Conservation (phyloP, 2,113 vertebrate species). For the Thoracochromis brauschi region DNA sequence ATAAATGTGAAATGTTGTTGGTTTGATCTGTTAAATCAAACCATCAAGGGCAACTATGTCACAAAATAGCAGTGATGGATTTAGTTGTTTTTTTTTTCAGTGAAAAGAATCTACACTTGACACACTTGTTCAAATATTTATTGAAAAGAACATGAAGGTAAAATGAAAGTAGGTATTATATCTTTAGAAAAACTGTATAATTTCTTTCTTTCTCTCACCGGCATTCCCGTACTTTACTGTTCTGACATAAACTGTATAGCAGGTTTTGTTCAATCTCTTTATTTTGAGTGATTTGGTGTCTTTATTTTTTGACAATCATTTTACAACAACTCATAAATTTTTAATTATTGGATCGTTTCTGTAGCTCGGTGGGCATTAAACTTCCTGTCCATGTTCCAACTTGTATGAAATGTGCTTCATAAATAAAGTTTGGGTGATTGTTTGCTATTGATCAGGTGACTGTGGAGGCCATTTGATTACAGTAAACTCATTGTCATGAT, state of each 20-base stretch:
- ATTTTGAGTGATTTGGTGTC: background rate
- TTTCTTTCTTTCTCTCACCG: background rate
- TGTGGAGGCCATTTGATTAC: background rate
- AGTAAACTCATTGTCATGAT: background rate
- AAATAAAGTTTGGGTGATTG: background rate
- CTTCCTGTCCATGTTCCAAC: background rate
- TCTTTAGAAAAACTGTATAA: background rate
- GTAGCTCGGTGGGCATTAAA: background rate
- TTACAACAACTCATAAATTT: background rate
- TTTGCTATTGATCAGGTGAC: background rate
- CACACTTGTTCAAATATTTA: background rate
- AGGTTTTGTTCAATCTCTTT: background rate
- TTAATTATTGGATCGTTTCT: background rate
- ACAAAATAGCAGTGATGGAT: background rate
- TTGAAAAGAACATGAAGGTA: fast-evolving
- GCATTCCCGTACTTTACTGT: background rate
- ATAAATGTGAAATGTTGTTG: background rate
- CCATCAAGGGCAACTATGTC: background rate
- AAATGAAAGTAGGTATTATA: background rate
- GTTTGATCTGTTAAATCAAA: background rate
- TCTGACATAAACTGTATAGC: background rate
- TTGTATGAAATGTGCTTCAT: background rate
- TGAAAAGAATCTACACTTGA: background rate
- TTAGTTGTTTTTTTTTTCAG: fast-evolving
- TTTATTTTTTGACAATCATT: background rate